phyloP scores from a whole-genome alignment of 2,113 vertebrate species.

The Nyctibius bracteatus region DNA sequence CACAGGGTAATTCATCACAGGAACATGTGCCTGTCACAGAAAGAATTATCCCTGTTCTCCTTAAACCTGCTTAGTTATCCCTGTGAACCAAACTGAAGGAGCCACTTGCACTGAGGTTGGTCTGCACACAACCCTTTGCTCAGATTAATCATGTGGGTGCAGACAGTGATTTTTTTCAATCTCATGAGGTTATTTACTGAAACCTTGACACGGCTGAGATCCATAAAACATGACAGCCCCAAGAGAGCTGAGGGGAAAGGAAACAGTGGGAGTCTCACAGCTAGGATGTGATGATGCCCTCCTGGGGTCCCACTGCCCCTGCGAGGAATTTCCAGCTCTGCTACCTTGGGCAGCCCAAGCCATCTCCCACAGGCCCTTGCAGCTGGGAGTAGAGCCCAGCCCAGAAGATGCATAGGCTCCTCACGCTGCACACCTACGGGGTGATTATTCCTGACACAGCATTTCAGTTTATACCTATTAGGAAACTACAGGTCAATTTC shows the following conservation, averaged over 20 bases:
- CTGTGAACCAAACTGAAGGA: background rate
- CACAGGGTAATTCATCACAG: background rate
- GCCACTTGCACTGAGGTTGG: background rate
- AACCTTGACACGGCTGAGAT: background rate
- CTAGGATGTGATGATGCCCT: background rate
- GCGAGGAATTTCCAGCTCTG: background rate
- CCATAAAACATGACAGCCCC: background rate
- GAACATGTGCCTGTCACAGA: background rate
- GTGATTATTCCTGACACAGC: background rate
- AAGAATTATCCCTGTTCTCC: background rate
- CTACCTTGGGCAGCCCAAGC: background rate
- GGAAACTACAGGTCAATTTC: background rate
- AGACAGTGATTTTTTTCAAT: background rate
- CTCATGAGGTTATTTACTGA: background rate
- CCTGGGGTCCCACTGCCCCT: fast-evolving
- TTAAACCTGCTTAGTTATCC: background rate
- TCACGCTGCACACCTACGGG: background rate
- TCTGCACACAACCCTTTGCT: background rate
- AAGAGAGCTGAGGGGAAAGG: background rate
- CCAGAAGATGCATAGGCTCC: background rate
- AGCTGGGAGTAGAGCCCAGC: background rate
- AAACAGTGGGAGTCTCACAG: background rate
- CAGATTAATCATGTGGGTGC: background rate
- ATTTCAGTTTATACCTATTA: background rate
- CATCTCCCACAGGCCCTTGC: background rate